Evolutionary conservation across 2,888 invertebrate species (phyloP).

Genomic region (Pegoplata infirma): DNA sequence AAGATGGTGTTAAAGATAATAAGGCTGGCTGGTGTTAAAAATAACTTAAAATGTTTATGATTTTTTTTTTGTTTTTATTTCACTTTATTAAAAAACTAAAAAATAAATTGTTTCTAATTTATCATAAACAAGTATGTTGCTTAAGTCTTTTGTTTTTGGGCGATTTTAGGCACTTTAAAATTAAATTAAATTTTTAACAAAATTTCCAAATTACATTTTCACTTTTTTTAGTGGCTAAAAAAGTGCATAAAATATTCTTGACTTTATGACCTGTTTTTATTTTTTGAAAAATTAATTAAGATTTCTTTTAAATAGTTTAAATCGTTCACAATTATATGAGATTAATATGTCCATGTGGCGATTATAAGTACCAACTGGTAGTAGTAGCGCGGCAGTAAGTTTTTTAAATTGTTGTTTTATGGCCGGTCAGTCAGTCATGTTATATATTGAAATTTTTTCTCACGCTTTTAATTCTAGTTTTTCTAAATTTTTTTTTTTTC

Average conservation of each 20-base stretch:
- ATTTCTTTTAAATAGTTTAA: slow-evolving; percentile 1
- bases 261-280: slow-evolving; percentile 20
- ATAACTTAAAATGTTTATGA: slow-evolving; percentile 6
- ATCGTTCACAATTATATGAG: slow-evolving; percentile 2
- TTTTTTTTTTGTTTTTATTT: neutral
- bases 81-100: neutral
- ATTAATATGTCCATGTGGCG: neutral
- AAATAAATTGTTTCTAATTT: neutral
- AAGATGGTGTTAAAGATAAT: slow-evolving; percentile 12
- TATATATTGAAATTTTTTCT: neutral
- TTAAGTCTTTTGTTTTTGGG: slow-evolving; percentile 44
- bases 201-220: slow-evolving; percentile 12
- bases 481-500: too few relatives aligned
- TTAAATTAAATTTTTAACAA: neutral
- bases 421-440: neutral
- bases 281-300: slow-evolving; percentile 13
- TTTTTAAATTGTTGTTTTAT: neutral
- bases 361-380: neutral
- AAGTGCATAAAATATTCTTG: slow-evolving; percentile 16
- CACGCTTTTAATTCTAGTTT: neutral
- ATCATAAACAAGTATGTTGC: neutral
- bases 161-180: neutral
- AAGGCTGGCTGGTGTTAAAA: neutral
- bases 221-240: slow-evolving; percentile 6
- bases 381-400: too few relatives aligned